Percentiles rank a stretch among this genome's conserved stretches.
Conservation (phyloP, 2,113 vertebrate species). For the Eolophus roseicapilla region DNA sequence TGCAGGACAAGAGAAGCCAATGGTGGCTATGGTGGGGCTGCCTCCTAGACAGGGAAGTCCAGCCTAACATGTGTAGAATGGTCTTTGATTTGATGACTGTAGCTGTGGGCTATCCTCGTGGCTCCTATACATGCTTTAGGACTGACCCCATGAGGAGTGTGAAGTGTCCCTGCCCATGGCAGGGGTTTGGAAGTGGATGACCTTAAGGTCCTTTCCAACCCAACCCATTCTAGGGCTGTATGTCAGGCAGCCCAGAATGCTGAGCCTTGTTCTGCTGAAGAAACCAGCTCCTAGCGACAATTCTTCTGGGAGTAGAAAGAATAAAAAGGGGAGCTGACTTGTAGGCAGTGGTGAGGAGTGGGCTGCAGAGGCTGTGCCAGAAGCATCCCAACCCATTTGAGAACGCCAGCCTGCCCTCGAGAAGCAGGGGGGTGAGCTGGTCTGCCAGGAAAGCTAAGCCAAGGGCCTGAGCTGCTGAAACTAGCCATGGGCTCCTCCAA, state of each 20-base stretch:
- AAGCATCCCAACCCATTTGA: neutral
- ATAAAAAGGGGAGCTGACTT: neutral
- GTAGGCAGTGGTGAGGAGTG: neutral
- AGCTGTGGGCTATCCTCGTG: rapidly evolving
- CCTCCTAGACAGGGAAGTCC: neutral
- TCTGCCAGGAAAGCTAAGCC: neutral
- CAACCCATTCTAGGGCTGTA: neutral
- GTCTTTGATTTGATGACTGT: neutral
- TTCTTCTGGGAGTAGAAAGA: neutral
- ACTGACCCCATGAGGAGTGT: neutral
- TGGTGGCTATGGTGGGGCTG: neutral
- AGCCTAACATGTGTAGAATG: too few species aligned
- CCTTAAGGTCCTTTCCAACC: neutral
- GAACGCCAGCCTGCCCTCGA: neutral
- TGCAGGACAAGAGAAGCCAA: neutral
- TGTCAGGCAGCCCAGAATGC: neutral
- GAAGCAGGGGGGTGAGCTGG: neutral
- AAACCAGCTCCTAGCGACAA: neutral
- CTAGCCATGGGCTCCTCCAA: rapidly evolving
- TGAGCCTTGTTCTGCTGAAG: neutral
- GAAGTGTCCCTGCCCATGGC: neutral
- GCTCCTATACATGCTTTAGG: neutral
- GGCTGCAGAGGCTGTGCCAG: neutral
- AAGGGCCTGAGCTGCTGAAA: neutral
- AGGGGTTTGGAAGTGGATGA: neutral